A percentile compares a stretch with the other conserved stretches of the same genome.
Conservation (phyloP, 2,113 vertebrate species). For the Notechis scutatus region DNA sequence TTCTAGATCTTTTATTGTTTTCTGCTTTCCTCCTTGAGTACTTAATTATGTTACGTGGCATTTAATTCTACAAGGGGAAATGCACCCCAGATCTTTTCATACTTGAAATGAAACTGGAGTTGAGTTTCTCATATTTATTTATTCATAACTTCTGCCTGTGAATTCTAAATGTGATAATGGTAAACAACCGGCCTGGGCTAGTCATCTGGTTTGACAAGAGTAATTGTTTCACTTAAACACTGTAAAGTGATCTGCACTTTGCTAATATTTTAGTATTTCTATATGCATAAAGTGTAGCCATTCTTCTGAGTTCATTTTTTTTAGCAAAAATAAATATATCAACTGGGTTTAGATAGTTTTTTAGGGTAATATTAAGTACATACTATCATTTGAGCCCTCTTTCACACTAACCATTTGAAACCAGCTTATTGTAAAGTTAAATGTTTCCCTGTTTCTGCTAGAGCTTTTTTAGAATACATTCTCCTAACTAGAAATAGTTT, state of each 20-base stretch:
- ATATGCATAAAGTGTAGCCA: not conserved
- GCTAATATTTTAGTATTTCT: not conserved
- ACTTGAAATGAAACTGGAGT: not conserved
- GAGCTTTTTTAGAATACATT: not conserved
- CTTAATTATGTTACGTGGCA: conserved; percentile 17
- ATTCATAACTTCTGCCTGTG: not conserved
- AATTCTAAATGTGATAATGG: not conserved
- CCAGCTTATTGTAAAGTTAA: conserved; percentile 6
- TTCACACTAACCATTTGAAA: conserved; percentile 19
- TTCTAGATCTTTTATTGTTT: not conserved
- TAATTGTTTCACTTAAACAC: not conserved
- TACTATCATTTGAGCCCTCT: conserved; percentile 21
- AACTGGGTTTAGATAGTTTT: not conserved
- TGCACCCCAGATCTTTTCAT: not conserved
- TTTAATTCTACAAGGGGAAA: conserved; percentile 12
- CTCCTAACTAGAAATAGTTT: not conserved
- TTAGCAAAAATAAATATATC: not conserved
- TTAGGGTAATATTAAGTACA: not conserved
- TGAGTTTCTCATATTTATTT: conserved; percentile 1
- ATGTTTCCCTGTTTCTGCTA: conserved; percentile 10
- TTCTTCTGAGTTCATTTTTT: not conserved
- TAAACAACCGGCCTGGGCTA: not conserved
- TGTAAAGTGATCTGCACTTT: not conserved
- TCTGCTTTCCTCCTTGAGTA: not conserved
- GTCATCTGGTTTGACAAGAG: not conserved